Conservation (phyloP, 2,797 vertebrate species). For the Epinephelus malabaricus region DNA sequence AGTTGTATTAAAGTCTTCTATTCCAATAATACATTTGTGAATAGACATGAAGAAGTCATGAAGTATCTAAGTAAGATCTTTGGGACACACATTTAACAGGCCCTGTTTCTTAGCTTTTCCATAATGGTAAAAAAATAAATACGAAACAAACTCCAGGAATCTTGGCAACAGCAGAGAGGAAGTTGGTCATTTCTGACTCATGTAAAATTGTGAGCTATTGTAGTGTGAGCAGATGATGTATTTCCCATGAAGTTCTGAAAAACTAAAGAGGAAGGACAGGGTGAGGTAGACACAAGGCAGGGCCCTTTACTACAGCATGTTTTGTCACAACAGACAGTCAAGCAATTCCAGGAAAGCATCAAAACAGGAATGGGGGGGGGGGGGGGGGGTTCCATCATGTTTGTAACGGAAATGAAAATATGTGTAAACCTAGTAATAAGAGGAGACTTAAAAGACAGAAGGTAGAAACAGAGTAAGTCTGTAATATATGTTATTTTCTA, state of each 20-base stretch:
- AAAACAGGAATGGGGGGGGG: neutral
- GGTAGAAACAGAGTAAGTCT: neutral
- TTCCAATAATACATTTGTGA: neutral
- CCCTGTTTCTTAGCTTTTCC: neutral
- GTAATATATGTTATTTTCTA: neutral
- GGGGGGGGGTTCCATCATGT: no score
- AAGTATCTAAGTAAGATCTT: neutral
- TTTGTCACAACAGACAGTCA: neutral
- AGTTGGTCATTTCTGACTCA: slow-evolving; percentile 66
- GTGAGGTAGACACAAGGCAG: slow-evolving; percentile 89
- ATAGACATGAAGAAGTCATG: neutral
- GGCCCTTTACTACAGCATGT: neutral
- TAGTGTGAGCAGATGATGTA: slow-evolving; percentile 78
- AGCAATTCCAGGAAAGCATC: neutral
- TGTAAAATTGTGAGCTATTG: slow-evolving; percentile 89
- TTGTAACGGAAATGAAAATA: neutral
- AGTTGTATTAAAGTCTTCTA: neutral
- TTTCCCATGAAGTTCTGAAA: slow-evolving; percentile 90
- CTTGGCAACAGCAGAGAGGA: slow-evolving; percentile 13
- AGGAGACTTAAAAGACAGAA: neutral
- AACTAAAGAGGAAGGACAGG: slow-evolving; percentile 89
- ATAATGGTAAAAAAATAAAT: neutral
- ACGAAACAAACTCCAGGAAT: neutral
- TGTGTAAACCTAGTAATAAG: neutral
- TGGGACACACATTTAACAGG: neutral